phyloP scores from a whole-genome alignment of 2,888 invertebrate genomes.

The Thymelicus acteon region DNA sequence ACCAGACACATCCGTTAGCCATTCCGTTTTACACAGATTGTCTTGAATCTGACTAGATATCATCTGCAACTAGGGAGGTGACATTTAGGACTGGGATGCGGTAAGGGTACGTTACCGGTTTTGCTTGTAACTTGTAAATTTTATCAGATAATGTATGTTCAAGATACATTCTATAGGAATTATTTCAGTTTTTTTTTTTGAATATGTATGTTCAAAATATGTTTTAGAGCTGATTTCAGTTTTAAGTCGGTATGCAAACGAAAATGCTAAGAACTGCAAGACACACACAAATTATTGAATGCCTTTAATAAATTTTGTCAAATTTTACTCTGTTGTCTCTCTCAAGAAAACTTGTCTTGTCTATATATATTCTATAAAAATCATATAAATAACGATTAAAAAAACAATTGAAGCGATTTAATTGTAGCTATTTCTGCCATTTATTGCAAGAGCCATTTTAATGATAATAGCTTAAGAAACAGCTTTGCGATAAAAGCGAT shows the following conservation, averaged over 20 bases:
- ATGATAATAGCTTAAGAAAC: slow-evolving; percentile 22
- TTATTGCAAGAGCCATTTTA: slow-evolving; percentile 23
- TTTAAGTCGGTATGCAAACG: too few species aligned
- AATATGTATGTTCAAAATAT: too few species aligned
- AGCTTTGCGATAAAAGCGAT: slow-evolving; percentile 24
- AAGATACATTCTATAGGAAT: not conserved
- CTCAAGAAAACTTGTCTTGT: too few species aligned
- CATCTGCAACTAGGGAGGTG: slow-evolving; percentile 54
- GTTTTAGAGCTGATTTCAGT: too few species aligned
- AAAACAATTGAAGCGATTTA: not conserved
- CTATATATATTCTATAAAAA: too few species aligned
- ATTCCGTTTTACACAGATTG: slow-evolving; percentile 70
- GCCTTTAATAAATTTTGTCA: too few species aligned
- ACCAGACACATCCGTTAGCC: slow-evolving; percentile 73
- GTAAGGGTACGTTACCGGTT: not conserved
- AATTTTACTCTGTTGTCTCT: too few species aligned
- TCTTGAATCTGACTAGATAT: slow-evolving; percentile 75
- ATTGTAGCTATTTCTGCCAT: slow-evolving; percentile 9
- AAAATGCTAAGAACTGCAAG: too few species aligned
- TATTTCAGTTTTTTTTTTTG: too few species aligned
- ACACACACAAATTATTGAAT: too few species aligned
- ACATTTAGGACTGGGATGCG: not conserved
- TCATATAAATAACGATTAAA: not conserved
- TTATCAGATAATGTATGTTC: not conserved
- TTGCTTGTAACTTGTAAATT: not conserved